phyloP scores from a whole-genome alignment of 2,888 invertebrate genomes.

The Mantis religiosa region DNA sequence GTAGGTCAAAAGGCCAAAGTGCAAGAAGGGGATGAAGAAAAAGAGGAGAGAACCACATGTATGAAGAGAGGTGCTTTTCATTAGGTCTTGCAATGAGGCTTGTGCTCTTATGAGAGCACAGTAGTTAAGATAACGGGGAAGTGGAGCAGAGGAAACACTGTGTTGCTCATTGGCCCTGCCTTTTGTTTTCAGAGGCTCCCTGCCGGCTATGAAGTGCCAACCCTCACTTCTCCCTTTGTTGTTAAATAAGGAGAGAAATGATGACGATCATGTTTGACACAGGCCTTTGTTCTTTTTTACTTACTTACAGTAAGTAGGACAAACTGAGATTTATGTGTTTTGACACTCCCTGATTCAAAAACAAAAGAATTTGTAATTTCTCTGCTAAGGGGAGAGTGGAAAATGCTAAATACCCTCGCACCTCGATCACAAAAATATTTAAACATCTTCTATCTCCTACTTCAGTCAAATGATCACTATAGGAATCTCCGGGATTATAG shows the following conservation, averaged over 20 bases:
- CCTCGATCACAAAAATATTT: no score
- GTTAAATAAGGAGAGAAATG: background rate
- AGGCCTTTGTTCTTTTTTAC: no score
- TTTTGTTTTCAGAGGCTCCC: background rate
- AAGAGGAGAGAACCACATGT: background rate
- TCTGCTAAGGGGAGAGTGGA: no score
- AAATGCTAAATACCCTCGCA: no score
- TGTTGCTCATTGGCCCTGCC: background rate
- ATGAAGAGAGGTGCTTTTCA: background rate
- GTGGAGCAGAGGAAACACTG: background rate
- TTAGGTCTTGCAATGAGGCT: background rate
- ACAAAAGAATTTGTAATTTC: no score
- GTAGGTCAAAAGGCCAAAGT: background rate
- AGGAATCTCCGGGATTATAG: no score
- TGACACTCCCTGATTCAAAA: no score
- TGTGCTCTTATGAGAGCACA: background rate
- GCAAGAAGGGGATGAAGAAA: background rate
- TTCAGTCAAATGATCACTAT: no score
- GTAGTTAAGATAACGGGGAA: background rate
- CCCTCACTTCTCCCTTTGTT: background rate
- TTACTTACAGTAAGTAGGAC: no score
- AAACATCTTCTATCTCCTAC: no score
- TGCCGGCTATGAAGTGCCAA: background rate
- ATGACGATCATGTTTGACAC: background rate
- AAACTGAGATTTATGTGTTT: no score